Evolutionary conservation across 2,797 vertebrate species (phyloP).

Genomic region (Gymnopithys bicolor): DNA sequence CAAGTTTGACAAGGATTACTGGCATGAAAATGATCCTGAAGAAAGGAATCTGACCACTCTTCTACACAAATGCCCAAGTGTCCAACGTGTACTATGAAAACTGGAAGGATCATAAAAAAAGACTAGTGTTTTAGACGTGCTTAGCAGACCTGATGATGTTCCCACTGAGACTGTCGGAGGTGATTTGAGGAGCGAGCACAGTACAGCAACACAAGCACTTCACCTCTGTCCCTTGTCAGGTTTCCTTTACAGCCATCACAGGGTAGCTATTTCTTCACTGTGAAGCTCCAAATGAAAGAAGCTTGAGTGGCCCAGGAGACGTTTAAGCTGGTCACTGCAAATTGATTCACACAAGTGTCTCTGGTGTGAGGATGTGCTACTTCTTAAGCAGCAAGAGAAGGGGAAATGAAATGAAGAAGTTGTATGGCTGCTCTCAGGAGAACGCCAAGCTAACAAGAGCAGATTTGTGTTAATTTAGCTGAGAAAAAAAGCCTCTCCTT

Average conservation of each 20-base stretch:
- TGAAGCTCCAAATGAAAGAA: constrained; percentile 9
- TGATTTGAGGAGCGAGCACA: neutral
- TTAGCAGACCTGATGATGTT: neutral
- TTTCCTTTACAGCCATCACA: neutral
- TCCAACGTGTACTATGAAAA: neutral
- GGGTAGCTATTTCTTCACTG: constrained; percentile 1
- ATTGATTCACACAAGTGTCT: constrained; percentile 55
- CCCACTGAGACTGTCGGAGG: neutral
- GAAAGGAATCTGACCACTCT: neutral
- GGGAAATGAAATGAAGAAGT: constrained; percentile 53
- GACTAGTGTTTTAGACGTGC: neutral
- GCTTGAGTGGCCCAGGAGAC: neutral
- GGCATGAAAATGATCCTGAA: neutral
- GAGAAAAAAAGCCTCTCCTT: constrained; percentile 11
- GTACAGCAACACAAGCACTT: neutral
- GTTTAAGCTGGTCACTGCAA: constrained; percentile 59
- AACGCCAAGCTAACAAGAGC: constrained; percentile 24
- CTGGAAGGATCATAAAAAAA: neutral
- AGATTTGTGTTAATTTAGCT: constrained; percentile 65
- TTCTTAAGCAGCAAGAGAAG: constrained; percentile 34
- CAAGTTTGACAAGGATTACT: neutral
- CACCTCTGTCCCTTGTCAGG: neutral
- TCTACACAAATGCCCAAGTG: neutral
- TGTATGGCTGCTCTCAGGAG: constrained; percentile 52
- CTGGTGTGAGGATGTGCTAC: constrained; percentile 55